Conservation (phyloP, 1,140 invertebrate species). For the Drosophila ogumai region DNA sequence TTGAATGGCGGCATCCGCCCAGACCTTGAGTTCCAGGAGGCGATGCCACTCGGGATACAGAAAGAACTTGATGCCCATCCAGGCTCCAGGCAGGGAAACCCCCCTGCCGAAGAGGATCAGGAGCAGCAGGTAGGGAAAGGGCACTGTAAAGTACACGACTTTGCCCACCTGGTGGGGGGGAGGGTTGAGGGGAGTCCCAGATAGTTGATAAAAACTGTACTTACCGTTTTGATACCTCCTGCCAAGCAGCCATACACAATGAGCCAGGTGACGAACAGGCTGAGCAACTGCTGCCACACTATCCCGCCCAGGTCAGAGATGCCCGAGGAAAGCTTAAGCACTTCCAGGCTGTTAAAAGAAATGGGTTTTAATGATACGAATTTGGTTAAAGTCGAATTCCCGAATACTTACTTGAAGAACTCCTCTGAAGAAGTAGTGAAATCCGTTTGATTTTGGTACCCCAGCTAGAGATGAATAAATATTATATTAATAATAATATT, state of each 20-base stretch:
- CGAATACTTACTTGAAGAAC: constrained; percentile 89
- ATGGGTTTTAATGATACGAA: background rate
- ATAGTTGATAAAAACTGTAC: background rate
- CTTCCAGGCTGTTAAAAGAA: constrained; percentile 87
- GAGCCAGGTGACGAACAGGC: constrained; percentile 90
- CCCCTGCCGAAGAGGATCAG: constrained; percentile 90
- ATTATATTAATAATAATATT: background rate
- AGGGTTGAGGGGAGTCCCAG: too few species aligned
- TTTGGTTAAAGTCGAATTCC: background rate
- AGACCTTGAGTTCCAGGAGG: constrained; percentile 90
- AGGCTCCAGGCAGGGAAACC: constrained; percentile 91
- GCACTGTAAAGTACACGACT: constrained; percentile 94
- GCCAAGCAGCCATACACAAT: constrained; percentile 92
- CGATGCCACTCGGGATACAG: constrained; percentile 93
- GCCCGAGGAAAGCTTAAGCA: constrained; percentile 88
- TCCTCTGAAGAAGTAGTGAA: constrained; percentile 91
- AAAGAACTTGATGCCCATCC: constrained; percentile 92
- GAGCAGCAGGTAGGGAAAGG: constrained; percentile 94
- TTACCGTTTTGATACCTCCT: constrained; percentile 91
- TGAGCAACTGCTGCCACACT: constrained; percentile 90
- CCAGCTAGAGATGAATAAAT: background rate
- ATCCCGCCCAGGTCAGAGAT: constrained; percentile 89
- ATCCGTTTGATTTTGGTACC: background rate
- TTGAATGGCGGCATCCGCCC: constrained; percentile 96
- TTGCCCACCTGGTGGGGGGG: constrained; percentile 83